Evolutionary conservation across 2,113 vertebrate genomes (phyloP).

Genomic region (Rhegmatorhina hoffmannsi): DNA sequence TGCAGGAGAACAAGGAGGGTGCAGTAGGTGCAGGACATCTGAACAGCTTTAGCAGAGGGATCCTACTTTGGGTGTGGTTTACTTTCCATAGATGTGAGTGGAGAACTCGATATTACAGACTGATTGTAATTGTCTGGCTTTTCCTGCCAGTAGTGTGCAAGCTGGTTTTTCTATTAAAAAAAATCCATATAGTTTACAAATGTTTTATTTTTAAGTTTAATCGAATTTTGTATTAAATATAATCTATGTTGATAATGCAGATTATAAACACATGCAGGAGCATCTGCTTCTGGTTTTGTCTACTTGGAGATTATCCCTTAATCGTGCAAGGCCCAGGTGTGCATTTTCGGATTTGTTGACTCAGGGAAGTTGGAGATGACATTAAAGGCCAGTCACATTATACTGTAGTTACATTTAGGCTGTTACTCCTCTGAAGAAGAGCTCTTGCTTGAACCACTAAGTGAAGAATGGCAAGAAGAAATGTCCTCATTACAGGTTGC

Average conservation of each 20-base stretch:
- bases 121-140: neutral
- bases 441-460: neutral
- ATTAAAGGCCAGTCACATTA: conserved; percentile 12
- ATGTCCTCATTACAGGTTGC: conserved; percentile 87
- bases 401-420: neutral
- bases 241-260: neutral
- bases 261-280: conserved; percentile 37
- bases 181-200: neutral
- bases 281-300: conserved; percentile 39
- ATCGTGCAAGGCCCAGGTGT: conserved; percentile 47
- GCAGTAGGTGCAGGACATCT: neutral
- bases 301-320: conserved; percentile 69
- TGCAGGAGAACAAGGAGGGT: neutral
- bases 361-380: conserved; percentile 46
- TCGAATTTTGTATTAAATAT: neutral
- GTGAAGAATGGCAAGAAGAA: conserved; percentile 79
- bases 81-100: neutral
- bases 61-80: neutral
- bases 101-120: neutral
- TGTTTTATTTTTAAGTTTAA: neutral
- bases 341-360: conserved; percentile 63
- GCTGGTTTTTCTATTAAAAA: neutral
- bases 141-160: neutral
- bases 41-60: neutral
- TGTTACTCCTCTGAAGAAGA: neutral